phyloP scores from a whole-genome alignment of 2,113 vertebrate species.

The Periophthalmus modestus region DNA sequence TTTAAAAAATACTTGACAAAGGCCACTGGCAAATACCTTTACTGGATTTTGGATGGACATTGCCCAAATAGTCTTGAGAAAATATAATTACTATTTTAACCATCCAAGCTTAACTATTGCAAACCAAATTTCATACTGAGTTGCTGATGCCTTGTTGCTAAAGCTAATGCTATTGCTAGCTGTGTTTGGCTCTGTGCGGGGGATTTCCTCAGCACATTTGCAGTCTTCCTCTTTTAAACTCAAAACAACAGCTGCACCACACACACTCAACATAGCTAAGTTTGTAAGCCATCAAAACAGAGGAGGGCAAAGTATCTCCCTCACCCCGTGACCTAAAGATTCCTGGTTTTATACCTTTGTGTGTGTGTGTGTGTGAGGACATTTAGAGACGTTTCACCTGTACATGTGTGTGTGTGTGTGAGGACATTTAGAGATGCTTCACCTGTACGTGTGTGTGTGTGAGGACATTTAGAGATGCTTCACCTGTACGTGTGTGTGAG shows the following conservation, averaged over 20 bases:
- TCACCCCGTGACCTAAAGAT: neutral
- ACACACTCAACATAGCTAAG: constrained; percentile 31
- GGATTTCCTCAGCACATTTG: constrained; percentile 79
- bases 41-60: no score
- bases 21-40: no score
- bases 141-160: constrained; percentile 15
- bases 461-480: no score
- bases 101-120: no score
- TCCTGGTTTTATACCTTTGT: neutral
- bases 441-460: no score
- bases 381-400: neutral
- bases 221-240: constrained; percentile 79
- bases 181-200: constrained; percentile 73
- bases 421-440: no score
- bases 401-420: neutral
- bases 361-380: neutral
- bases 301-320: neutral
- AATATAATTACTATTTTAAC: no score
- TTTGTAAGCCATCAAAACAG: constrained; percentile 11
- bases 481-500: no score
- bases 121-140: no score
- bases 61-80: neutral
- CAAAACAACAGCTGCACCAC: constrained; percentile 68
- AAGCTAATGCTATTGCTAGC: constrained; percentile 60
- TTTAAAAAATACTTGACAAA: no score